Conservation (phyloP, 2,888 invertebrate species). For the Plebejus anna region DNA sequence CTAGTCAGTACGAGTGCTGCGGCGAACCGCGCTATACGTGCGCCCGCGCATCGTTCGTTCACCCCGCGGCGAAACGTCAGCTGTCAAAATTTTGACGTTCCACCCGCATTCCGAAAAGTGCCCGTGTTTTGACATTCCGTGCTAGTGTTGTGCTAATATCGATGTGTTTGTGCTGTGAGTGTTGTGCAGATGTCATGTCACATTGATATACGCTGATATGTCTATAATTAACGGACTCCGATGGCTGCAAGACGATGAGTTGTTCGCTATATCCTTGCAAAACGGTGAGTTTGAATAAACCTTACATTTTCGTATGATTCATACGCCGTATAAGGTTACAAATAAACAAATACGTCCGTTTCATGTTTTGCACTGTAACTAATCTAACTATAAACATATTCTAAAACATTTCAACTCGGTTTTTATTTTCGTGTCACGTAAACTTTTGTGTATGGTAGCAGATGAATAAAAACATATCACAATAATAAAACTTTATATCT, state of each 20-base stretch:
- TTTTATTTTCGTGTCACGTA: conserved; percentile 2
- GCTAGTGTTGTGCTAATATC: conserved; percentile 60
- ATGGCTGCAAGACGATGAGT: conserved; percentile 75
- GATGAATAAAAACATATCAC: not conserved
- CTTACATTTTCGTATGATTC: not conserved
- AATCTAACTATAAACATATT: not conserved
- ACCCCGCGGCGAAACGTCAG: conserved; percentile 61
- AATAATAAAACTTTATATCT: conserved; percentile 1
- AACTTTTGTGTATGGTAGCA: not conserved
- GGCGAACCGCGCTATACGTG: conserved; percentile 60
- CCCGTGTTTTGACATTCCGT: conserved; percentile 50
- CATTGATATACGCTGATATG: conserved; percentile 74
- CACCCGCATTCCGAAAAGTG: conserved; percentile 42
- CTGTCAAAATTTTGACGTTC: conserved; percentile 70
- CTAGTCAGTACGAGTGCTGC: conserved; percentile 55
- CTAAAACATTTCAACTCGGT: not conserved
- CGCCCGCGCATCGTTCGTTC: conserved; percentile 55
- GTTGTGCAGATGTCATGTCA: conserved; percentile 62
- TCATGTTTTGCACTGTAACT: not conserved
- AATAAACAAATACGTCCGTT: not conserved
- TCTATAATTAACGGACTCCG: conserved; percentile 74
- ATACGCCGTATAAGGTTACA: conserved; percentile 3
- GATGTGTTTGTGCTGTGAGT: conserved; percentile 44
- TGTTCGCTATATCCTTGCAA: conserved; percentile 74
- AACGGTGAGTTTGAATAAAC: conserved; percentile 54